A percentile compares a stretch with the other conserved stretches of the same genome.
Conservation (phyloP, 1,140 invertebrate genomes). For the Drosophila asahinai region DNA sequence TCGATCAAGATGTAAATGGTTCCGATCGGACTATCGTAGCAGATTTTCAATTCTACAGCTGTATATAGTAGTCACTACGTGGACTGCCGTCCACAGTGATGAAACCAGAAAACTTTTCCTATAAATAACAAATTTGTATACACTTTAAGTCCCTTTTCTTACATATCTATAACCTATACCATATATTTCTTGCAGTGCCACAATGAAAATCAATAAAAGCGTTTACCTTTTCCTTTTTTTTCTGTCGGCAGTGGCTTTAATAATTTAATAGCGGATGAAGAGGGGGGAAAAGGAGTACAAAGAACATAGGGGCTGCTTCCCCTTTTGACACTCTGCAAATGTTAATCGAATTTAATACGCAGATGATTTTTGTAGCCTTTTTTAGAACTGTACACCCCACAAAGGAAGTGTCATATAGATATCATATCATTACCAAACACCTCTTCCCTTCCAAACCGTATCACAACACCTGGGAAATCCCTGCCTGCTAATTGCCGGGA, state of each 20-base stretch:
- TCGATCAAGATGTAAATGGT: no score
- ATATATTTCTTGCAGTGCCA: neutral
- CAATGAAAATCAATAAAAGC: conserved; percentile 67
- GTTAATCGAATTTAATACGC: conserved; percentile 5
- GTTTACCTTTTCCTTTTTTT: conserved; percentile 21
- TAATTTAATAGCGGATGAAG: conserved; percentile 43
- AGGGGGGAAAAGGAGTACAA: neutral
- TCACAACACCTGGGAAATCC: neutral
- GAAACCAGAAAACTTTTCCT: no score
- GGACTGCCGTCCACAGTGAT: no score
- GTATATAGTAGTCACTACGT: no score
- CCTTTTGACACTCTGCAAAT: conserved; percentile 4
- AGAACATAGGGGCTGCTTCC: conserved; percentile 16
- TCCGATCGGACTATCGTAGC: no score
- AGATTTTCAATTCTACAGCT: no score
- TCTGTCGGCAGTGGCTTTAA: conserved; percentile 49
- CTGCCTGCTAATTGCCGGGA: conserved; percentile 20
- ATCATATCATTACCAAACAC: neutral
- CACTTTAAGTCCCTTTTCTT: neutral
- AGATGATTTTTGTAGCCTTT: neutral
- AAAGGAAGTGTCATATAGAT: neutral
- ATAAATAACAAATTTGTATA: no score
- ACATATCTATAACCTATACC: no score
- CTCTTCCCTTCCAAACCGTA: neutral
- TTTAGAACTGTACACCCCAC: neutral